These are phyloP conservation scores for Ageneiosus marmoratus DNA, from an alignment of 2,113 vertebrate genomes.

Conservation along the genomic window DNA sequence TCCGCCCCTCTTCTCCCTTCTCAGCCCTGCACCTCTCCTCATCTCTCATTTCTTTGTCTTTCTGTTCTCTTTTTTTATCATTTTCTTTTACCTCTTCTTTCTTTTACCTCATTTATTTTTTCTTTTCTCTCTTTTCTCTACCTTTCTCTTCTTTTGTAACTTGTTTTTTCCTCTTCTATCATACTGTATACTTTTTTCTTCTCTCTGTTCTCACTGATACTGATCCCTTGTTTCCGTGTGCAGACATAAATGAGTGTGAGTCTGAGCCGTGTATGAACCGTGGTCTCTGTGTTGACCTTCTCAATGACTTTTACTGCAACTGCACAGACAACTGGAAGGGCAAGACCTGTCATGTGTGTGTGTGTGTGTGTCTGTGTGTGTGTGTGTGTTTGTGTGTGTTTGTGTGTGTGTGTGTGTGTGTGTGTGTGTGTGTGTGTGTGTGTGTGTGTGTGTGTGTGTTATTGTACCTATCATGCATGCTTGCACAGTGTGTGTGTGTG, in stretches of 20 bases:
- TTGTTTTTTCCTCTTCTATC: not conserved
- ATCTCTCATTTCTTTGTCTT: no score
- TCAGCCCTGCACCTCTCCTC: no score
- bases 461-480: not conserved
- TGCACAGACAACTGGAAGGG: conserved; percentile 93
- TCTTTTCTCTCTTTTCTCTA: conserved; percentile 12
- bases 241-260: conserved; percentile 91
- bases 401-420: no score
- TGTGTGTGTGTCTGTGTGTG: conserved; percentile 33
- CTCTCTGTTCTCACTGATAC: not conserved
- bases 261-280: conserved; percentile 88
- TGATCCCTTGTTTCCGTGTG: not conserved
- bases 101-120: not conserved
- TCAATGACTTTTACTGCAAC: conserved; percentile 90
- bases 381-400: conserved; percentile 44
- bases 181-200: no score
- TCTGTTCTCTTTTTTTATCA: no score
- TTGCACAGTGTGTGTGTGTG: not conserved
- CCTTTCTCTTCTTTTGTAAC: no score
- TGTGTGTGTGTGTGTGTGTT: no score
- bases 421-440: no score
- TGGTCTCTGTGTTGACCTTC: conserved; percentile 83
- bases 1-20: no score
- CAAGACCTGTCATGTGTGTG: conserved; percentile 83
- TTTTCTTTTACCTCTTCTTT: not conserved